Conservation (phyloP, 2,797 vertebrate genomes). For the Odontamblyopus lacepedii region DNA sequence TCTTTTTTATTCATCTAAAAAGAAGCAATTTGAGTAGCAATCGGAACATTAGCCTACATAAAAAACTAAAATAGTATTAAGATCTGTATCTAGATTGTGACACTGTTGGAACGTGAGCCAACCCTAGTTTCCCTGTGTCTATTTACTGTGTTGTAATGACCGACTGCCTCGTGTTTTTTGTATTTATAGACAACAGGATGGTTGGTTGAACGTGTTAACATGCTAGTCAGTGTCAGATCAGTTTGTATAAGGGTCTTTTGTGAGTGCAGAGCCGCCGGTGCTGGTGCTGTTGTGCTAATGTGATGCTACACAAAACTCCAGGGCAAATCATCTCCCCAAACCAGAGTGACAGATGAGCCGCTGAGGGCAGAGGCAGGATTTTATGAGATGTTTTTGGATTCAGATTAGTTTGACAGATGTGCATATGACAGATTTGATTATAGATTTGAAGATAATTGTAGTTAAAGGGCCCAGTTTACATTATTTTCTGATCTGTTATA, state of each 20-base stretch:
- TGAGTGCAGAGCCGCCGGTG: slow-evolving; percentile 18
- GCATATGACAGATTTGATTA: no score
- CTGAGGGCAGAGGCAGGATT: neutral
- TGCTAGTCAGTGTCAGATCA: slow-evolving; percentile 31
- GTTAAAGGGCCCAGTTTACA: no score
- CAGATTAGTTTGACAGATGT: no score
- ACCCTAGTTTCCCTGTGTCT: neutral
- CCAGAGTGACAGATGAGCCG: neutral
- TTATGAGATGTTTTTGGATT: no score
- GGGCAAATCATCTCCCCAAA: neutral
- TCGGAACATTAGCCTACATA: no score
- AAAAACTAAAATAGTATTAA: no score
- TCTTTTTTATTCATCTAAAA: no score
- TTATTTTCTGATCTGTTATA: no score
- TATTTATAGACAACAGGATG: slow-evolving; percentile 34
- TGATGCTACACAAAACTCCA: neutral
- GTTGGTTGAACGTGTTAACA: slow-evolving; percentile 25
- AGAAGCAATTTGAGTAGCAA: no score
- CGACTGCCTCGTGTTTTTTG: slow-evolving; percentile 20
- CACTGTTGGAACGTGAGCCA: neutral
- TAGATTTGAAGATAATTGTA: no score
- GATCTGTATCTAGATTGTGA: neutral
- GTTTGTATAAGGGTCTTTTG: slow-evolving; percentile 28
- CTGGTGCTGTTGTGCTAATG: neutral
- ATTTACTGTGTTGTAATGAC: slow-evolving; percentile 18